A percentile compares a stretch with the other conserved stretches of the same genome.
Conservation (phyloP, 1,140 invertebrate genomes). For the Phthorimaea operculella region DNA sequence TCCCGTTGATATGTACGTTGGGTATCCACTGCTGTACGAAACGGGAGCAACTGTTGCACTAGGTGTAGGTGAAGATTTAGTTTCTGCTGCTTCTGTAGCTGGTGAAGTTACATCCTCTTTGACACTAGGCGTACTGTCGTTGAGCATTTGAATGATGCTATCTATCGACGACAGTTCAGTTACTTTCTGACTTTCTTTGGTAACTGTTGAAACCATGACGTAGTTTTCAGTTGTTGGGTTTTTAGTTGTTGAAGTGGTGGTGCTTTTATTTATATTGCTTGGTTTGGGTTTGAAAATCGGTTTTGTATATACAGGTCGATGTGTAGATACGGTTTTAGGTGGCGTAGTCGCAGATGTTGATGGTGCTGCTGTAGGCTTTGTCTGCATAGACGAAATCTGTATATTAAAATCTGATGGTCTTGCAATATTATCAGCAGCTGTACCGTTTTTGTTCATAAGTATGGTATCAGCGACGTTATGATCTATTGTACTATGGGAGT, state of each 20-base stretch:
- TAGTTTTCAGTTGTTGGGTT: constrained; percentile 47
- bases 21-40: constrained; percentile 65
- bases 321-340: constrained; percentile 46
- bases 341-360: constrained; percentile 39
- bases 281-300: constrained; percentile 64
- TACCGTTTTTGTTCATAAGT: constrained; percentile 72
- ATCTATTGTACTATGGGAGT: constrained; percentile 67
- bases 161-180: constrained; percentile 70
- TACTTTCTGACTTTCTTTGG: constrained; percentile 46
- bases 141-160: constrained; percentile 75
- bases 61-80: constrained; percentile 47
- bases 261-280: constrained; percentile 12
- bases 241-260: constrained; percentile 23
- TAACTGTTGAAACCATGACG: constrained; percentile 43
- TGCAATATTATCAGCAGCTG: constrained; percentile 67
- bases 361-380: constrained; percentile 52
- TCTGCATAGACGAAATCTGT: constrained; percentile 62
- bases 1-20: constrained; percentile 37
- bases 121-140: constrained; percentile 63
- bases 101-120: constrained; percentile 44
- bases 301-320: constrained; percentile 45
- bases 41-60: constrained; percentile 47
- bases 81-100: constrained; percentile 36
- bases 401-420: constrained; percentile 72
- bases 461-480: constrained; percentile 74